phyloP scores from a whole-genome alignment of 2,113 vertebrate species.

The Psephotus haematonotus region DNA sequence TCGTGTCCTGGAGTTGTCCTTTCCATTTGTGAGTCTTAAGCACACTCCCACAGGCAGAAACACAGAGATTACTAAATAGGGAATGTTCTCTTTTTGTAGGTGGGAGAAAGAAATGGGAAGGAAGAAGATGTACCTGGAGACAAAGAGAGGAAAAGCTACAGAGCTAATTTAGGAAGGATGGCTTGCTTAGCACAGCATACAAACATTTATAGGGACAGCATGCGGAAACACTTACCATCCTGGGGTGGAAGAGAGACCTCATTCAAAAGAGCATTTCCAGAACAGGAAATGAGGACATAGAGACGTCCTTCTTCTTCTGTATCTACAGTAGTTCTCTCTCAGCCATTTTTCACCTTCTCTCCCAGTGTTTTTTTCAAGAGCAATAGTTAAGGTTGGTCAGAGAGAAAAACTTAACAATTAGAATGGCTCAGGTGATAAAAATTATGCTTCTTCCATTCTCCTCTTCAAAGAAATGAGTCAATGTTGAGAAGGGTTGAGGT shows the following conservation, averaged over 20 bases:
- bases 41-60: slow-evolving; percentile 50
- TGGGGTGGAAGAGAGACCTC: neutral
- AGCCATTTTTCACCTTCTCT: neutral
- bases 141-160: neutral
- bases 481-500: neutral
- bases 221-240: neutral
- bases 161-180: slow-evolving; percentile 45
- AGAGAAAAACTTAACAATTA: neutral
- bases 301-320: neutral
- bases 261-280: slow-evolving; percentile 21
- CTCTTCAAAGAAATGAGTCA: neutral
- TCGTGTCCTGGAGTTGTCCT: neutral
- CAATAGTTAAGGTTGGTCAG: neutral
- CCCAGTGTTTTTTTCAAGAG: neutral
- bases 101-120: slow-evolving; percentile 56
- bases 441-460: neutral
- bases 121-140: slow-evolving; percentile 61
- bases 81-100: slow-evolving; percentile 44
- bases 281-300: neutral
- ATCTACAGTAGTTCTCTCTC: neutral
- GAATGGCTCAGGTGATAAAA: neutral
- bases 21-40: slow-evolving; percentile 21
- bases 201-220: slow-evolving; percentile 26
- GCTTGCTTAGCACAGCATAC: slow-evolving; percentile 16
- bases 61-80: slow-evolving; percentile 1